These are phyloP conservation scores for Sericinus montela DNA, from an alignment of 2,888 invertebrate genomes.

Conservation along the genomic window DNA sequence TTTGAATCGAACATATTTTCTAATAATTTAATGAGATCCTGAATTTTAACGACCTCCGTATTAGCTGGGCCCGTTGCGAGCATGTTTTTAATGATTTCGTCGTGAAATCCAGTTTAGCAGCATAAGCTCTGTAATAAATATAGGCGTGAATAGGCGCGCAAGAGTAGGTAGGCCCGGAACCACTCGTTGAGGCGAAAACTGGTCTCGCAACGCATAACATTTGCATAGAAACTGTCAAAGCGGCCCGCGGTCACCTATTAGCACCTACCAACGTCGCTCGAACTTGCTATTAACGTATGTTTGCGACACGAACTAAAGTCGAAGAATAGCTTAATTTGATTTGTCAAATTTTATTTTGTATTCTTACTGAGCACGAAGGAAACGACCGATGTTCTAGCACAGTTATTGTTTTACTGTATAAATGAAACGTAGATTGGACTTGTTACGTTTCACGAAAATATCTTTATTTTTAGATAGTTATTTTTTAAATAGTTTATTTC, in stretches of 20 bases:
- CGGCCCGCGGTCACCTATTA: constrained; percentile 64
- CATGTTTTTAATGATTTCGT: constrained; percentile 37
- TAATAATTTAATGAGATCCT: constrained; percentile 8
- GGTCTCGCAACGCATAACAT: constrained; percentile 72
- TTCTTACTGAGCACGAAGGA: too few species aligned
- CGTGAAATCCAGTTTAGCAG: constrained; percentile 52
- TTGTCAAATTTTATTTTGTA: neutral
- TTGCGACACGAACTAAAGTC: neutral
- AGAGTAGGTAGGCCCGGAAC: constrained; percentile 70
- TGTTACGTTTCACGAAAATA: too few species aligned
- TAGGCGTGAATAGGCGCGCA: constrained; percentile 59
- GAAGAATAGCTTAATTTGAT: neutral
- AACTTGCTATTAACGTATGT: neutral
- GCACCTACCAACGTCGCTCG: constrained; percentile 48
- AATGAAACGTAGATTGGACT: too few species aligned
- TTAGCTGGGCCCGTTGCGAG: constrained; percentile 16
- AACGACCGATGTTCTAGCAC: too few species aligned
- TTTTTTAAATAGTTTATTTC: constrained; percentile 17
- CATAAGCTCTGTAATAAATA: constrained; percentile 49
- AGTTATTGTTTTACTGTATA: too few species aligned
- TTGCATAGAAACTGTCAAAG: constrained; percentile 78
- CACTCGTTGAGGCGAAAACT: constrained; percentile 64
- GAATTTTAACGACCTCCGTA: constrained; percentile 4
- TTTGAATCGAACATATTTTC: neutral
- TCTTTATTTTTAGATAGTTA: constrained; percentile 12